Conservation (phyloP, 2,888 invertebrate species). For the Euspilapteryx auroguttella region DNA sequence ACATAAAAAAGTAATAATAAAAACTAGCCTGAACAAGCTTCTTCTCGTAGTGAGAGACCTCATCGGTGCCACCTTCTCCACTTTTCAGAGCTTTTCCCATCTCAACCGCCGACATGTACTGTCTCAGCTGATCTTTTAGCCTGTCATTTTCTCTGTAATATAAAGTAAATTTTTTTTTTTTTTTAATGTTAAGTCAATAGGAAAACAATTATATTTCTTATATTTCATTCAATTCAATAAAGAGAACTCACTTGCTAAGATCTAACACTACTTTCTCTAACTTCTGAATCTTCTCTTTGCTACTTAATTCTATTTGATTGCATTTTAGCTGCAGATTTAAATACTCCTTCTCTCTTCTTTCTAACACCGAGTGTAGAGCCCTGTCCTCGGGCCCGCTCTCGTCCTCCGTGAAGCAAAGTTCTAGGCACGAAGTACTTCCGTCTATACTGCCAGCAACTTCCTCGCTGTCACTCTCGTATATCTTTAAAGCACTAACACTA, state of each 20-base stretch:
- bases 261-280: conserved; percentile 61
- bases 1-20: too few species aligned
- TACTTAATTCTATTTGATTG: conserved; percentile 36
- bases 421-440: conserved; percentile 48
- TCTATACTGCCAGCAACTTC: conserved; percentile 47
- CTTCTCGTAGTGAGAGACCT: conserved; percentile 79
- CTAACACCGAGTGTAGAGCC: conserved; percentile 25
- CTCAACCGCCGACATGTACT: conserved; percentile 88
- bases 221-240: too few species aligned
- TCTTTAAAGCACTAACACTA: conserved; percentile 43
- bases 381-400: conserved; percentile 39
- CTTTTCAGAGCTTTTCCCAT: conserved; percentile 78
- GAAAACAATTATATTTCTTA: too few species aligned
- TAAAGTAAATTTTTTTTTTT: conserved; percentile 2
- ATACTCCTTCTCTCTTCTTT: conserved; percentile 46
- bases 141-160: conserved; percentile 76
- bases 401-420: conserved; percentile 51
- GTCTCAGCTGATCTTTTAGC: conserved; percentile 80
- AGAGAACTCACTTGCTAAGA: conserved; percentile 60
- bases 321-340: conserved; percentile 57
- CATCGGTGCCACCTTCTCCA: conserved; percentile 58
- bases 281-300: conserved; percentile 47
- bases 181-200: too few species aligned
- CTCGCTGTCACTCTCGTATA: conserved; percentile 52
- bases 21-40: conserved; percentile 82